Conservation (phyloP, 2,797 vertebrate species). For the Poecilia picta region DNA sequence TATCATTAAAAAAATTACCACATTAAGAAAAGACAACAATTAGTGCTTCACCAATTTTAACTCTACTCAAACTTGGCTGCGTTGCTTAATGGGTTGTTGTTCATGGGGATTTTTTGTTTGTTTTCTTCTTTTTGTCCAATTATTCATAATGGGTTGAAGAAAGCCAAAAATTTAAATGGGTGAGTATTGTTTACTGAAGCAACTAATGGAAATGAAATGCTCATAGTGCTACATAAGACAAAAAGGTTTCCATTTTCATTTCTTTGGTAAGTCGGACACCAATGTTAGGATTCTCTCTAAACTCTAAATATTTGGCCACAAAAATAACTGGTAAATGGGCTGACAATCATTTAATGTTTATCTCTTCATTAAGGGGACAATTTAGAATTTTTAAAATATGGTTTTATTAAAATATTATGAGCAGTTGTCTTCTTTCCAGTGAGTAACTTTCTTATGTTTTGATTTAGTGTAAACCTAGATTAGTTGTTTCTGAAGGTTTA, state of each 20-base stretch:
- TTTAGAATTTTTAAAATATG: neutral
- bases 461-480: neutral
- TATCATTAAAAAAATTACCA: neutral
- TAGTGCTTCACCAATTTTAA: slow-evolving; percentile 18
- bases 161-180: slow-evolving; percentile 35
- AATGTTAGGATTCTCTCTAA: slow-evolving; percentile 1
- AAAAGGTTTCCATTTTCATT: slow-evolving; percentile 22
- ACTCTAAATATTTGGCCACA: neutral
- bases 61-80: slow-evolving; percentile 21
- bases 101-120: neutral
- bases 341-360: neutral
- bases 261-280: slow-evolving; percentile 25
- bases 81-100: neutral
- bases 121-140: slow-evolving; percentile 36
- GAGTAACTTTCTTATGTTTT: neutral
- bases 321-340: slow-evolving; percentile 1
- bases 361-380: neutral
- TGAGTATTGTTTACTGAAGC: slow-evolving; percentile 27
- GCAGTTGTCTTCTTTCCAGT: neutral
- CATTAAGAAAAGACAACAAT: slow-evolving; percentile 3
- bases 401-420: neutral
- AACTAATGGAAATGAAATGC: slow-evolving; percentile 42
- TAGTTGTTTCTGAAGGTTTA: neutral
- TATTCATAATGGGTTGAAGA: slow-evolving; percentile 39
- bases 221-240: slow-evolving; percentile 21